Evolutionary conservation across 2,888 invertebrate genomes (phyloP).

Genomic region (Drosophila quasianomalipes): DNA sequence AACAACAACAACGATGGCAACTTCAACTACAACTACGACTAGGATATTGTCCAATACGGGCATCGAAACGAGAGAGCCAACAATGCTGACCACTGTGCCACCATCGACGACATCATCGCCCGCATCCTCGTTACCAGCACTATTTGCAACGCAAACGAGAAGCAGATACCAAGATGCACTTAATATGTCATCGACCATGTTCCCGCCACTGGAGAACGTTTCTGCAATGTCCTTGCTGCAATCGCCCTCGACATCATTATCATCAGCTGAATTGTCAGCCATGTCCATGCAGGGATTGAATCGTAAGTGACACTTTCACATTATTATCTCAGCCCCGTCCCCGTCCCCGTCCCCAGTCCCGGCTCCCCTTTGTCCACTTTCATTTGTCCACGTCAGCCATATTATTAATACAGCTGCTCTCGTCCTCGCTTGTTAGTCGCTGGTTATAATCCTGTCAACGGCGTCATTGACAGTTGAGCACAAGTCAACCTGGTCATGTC

Average conservation of each 20-base stretch:
- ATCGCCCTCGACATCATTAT: slow-evolving; percentile 50
- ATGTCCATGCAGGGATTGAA: slow-evolving; percentile 84
- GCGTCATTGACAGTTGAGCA: slow-evolving; percentile 25
- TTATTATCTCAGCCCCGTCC: slow-evolving; percentile 40
- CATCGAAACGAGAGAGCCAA: slow-evolving; percentile 15
- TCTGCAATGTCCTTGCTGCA: slow-evolving; percentile 60
- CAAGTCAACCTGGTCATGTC: slow-evolving; percentile 23
- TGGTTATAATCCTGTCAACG: slow-evolving; percentile 56
- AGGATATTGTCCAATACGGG: slow-evolving; percentile 20
- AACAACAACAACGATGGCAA: slow-evolving; percentile 30
- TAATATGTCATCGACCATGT: slow-evolving; percentile 85
- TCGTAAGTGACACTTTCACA: slow-evolving; percentile 80
- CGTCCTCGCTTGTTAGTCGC: slow-evolving; percentile 48
- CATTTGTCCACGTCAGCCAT: slow-evolving; percentile 15
- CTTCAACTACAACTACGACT: slow-evolving; percentile 21
- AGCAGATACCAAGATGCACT: slow-evolving; percentile 84
- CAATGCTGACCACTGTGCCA: slow-evolving; percentile 34
- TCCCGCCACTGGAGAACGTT: slow-evolving; percentile 77
- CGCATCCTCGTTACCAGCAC: slow-evolving; percentile 66
- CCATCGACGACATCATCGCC: slow-evolving; percentile 78
- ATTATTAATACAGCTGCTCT: slow-evolving; percentile 42
- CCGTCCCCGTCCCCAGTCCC: not conserved
- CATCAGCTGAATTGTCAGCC: slow-evolving; percentile 73
- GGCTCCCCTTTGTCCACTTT: not conserved
- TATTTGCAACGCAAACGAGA: slow-evolving; percentile 75